Base-by-base conservation (phyloP, 2,888 invertebrate genomes). In the Dicycla oo region DNA sequence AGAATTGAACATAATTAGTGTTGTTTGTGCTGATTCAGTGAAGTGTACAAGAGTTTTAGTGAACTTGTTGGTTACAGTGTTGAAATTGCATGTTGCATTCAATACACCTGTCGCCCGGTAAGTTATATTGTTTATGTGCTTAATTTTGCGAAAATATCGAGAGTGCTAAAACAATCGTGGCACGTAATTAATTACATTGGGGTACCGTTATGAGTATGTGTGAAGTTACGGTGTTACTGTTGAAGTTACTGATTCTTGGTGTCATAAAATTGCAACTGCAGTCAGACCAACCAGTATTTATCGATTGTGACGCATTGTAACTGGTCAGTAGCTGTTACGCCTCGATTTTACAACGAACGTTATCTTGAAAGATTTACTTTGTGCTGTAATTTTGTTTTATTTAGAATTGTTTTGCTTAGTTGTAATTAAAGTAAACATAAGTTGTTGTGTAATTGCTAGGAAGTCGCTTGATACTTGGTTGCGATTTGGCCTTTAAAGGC, bases 31-130 rank as follows among this genome's bases (percentile, higher is more conserved):
- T 81, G 60, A 68, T 78, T 80, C 65, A 81, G 87, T 90, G 85
- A 82, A 76, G 83, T 87, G 78, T 75, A 78, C 73, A 85, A 75
- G 57, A 83, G 87, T 88, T 83, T 82, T 77, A 73, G 87, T 88
- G 85, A 78, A 78, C 81, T 77, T 54, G 76, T 75, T 79, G 84
- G 81, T 82, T 81, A 77, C 62, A 70, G 70, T 78, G 83, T 73
- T 71, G 78, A 77, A 80, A 86, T 86, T 81, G 80, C 83, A 87
- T 88, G 87, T 89, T 87, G 86, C 84, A 80, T 81, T 86, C 81
- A 80, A 77, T 84, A 82, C 93, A 94, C 93, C 93, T 93, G 94
- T 93, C 92, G 92, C 93, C 94, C 91, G 94, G 94, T 94, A 91
- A 90, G 94, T 91, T 83, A 65, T 62, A 63, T 49, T 87, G 79